Conservation (phyloP, 2,113 vertebrate genomes). For the Arenaria interpres region DNA sequence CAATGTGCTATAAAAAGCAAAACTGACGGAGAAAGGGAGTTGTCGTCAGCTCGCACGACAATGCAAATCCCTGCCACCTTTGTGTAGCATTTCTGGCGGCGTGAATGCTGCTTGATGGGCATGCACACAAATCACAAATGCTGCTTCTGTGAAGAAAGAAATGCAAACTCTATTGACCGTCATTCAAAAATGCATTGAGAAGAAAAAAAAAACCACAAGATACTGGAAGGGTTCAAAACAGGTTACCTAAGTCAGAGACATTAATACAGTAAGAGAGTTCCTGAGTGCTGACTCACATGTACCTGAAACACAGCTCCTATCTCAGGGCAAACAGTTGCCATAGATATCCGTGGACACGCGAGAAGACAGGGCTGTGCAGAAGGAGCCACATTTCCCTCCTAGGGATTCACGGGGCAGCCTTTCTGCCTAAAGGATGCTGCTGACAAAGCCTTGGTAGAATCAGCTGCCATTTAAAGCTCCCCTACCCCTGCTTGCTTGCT, state of each 20-base stretch:
- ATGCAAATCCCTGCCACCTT: not conserved
- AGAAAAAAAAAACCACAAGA: not conserved
- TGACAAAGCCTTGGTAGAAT: not conserved
- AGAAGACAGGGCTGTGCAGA: not conserved
- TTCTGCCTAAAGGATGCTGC: not conserved
- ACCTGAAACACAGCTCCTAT: not conserved
- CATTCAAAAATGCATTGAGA: not conserved
- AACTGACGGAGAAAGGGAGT: not conserved
- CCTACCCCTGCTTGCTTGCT: not conserved
- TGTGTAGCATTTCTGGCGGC: not conserved
- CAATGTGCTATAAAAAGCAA: not conserved
- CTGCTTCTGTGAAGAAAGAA: not conserved
- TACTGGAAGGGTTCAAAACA: not conserved
- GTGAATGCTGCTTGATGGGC: not conserved
- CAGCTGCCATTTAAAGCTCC: not conserved
- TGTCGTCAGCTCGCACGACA: not conserved
- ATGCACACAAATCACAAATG: not conserved
- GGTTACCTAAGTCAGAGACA: not conserved
- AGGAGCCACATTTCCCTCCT: not conserved
- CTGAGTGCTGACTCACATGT: not conserved
- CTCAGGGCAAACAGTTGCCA: not conserved
- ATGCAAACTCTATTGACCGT: not conserved
- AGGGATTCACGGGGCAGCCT: fast-evolving
- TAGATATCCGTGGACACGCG: fast-evolving
- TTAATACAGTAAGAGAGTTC: not conserved